Evolutionary conservation across 35 echinoderm and acorn worm species (phyloP), one percentile per base, ranked within the genome.

Genomic region (Nesometra sesokonis): DNA sequence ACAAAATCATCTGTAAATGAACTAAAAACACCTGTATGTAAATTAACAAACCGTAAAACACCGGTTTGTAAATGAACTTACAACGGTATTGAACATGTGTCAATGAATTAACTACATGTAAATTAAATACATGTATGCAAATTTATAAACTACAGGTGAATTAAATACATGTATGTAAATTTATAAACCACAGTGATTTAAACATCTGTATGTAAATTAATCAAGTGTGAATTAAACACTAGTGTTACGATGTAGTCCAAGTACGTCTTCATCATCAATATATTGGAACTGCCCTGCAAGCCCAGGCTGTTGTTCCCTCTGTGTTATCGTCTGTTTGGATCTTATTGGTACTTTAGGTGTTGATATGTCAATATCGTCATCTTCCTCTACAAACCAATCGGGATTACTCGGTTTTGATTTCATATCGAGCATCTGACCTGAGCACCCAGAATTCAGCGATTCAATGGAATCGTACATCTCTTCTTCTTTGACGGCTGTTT

Each of bases 381-480:
- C 94, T 21, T 87, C 84, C 30, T 92, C 31, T 43, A 90, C 86
- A 89, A 93, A 87, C 91, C 91, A 93, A 34, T 91, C 80, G 3
- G 94, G 88, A 31, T 88, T 93, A 83, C 87, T 90, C 29, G 93
- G 85, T 17, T 89, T 88, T 29, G 92, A 85, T 27, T 77, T 85
- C 94, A 97, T 90, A 79, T 97, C 90, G 4, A 97, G 88, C 94
- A 97, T 97, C 21, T 89, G 91, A 34, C 82, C 86, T 19, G 94
- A 97, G 67, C 91, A 93, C 21, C 94, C 94, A 34, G 94, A 97
- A 11, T 91, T 93, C 17, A 97, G 33, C 27, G 91, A 93, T 47
- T 88, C 79, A 91, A 97, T 97, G 52, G 91, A 93, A 84, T 97
- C 94, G 33, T 86, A 77, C 0, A 84, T 43, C 31, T 91, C 87